Percentiles rank a stretch among this genome's conserved stretches.
Conservation (phyloP, 1,140 invertebrate genomes). For the Listronotus bonariensis region DNA sequence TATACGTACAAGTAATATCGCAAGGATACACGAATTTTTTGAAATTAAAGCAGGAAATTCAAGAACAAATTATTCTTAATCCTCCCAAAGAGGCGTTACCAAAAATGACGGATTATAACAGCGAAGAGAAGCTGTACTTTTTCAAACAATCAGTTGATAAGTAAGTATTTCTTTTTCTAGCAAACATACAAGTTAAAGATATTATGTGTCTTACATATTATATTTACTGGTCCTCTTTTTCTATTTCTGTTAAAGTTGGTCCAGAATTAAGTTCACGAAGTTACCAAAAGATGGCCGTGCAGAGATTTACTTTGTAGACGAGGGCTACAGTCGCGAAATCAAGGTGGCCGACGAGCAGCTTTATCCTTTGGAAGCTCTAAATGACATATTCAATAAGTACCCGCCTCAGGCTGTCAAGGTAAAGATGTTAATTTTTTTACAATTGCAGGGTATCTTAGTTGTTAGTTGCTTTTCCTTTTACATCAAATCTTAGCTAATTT, state of each 20-base stretch:
- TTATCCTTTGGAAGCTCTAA: constrained; percentile 53
- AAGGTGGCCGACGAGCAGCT: constrained; percentile 46
- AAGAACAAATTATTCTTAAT: constrained; percentile 40
- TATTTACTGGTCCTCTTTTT: neutral
- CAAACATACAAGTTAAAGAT: too few relatives aligned
- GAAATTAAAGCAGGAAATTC: constrained; percentile 46
- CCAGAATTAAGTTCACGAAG: constrained; percentile 49
- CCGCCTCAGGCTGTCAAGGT: constrained; percentile 60
- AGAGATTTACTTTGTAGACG: constrained; percentile 56
- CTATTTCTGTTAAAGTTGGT: constrained; percentile 50
- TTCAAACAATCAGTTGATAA: constrained; percentile 45
- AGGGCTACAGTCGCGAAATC: constrained; percentile 54
- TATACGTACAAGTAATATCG: constrained; percentile 58
- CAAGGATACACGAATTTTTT: constrained; percentile 52
- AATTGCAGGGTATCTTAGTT: too few relatives aligned
- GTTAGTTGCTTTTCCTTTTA: too few relatives aligned
- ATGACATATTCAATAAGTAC: constrained; percentile 51
- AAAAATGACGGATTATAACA: constrained; percentile 32
- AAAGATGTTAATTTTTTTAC: too few relatives aligned
- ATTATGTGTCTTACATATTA: too few relatives aligned
- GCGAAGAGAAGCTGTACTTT: constrained; percentile 53
- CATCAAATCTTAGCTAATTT: too few relatives aligned
- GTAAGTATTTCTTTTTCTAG: neutral
- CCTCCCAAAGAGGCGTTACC: constrained; percentile 17
- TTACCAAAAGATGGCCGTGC: constrained; percentile 42